Base-by-base conservation (phyloP, 2,113 vertebrate genomes). In the Orientallactaga bullata region DNA sequence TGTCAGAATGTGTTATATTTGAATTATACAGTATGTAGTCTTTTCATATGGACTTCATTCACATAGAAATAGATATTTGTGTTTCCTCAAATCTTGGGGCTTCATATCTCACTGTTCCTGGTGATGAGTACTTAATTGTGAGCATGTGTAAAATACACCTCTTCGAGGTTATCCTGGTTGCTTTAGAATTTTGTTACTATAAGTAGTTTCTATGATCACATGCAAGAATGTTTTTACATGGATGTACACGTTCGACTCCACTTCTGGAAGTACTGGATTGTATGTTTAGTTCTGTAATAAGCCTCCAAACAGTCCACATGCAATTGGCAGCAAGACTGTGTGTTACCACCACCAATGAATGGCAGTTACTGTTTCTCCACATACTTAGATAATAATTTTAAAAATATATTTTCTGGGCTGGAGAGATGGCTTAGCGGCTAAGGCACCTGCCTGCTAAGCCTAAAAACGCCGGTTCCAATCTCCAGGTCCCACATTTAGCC, bases 251-350 rank as follows among this genome's bases (percentile, higher is more conserved):
- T 93, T 90, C 15, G 73, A 7, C 55, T 95, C 61, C 24, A 77
- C 81, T 93, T 88, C 17, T 20, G 28, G 55, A 69, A 73, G 92
- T 42, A 47, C 69, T 79, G 39, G 16, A 16, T 74, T 94, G 18
- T 51, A 74, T 37, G 37, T 85, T 81, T 82, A 96, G 26, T 28
- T 63, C 2, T 47, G 30, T 77, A 24, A 80, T 86, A 77, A 65
- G 47, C 73, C 84, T 88, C 88, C 17, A 71, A 73, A 35, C 61
- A 93, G 61, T 61, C 28, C 39, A 3, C 86, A 81, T 26, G 32
- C 77, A 61, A 89, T 73, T 58, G 11, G 7, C 39, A 63, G 4
- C 10, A n/a, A 35, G 73, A 79, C 71, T 89, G 55, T 83, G 30
- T 4, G 30, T 91, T 61, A 32, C 60, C n/a, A 73, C 28, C 17